Percentiles rank a stretch among this genome's conserved stretches.
These are phyloP conservation scores for Calephelis perditalis DNA, from an alignment of 2,888 invertebrate species.

Conservation along the genomic window DNA sequence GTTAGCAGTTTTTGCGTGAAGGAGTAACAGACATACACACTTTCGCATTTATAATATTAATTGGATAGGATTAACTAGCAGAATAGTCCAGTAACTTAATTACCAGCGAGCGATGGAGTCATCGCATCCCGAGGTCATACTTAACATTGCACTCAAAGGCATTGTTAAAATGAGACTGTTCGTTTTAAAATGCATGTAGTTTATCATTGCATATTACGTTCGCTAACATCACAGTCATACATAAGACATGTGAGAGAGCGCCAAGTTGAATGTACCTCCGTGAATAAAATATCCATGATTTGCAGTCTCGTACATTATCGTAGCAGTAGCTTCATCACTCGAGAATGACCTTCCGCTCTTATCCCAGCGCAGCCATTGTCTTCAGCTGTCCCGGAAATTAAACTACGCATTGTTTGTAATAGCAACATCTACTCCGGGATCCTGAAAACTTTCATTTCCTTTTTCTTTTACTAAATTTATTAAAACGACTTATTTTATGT, in stretches of 20 bases:
- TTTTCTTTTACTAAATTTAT: background rate
- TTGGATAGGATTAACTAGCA: too few species aligned
- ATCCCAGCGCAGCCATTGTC: background rate
- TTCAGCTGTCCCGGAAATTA: background rate
- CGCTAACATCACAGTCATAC: background rate
- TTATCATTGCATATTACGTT: too few species aligned
- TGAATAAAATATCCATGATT: constrained; percentile 25
- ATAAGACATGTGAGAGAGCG: background rate
- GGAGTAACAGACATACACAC: too few species aligned
- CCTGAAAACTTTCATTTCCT: background rate
- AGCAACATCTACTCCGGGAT: background rate
- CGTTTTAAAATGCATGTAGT: too few species aligned
- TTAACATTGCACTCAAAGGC: too few species aligned
- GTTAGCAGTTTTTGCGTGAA: too few species aligned
- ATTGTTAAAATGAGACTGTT: too few species aligned
- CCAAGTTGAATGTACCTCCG: constrained; percentile 7
- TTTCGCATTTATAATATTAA: too few species aligned
- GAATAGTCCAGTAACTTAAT: too few species aligned
- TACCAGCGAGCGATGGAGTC: too few species aligned
- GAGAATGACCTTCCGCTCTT: background rate
- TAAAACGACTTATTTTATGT: background rate
- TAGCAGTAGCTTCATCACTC: too few species aligned
- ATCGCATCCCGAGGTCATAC: too few species aligned
- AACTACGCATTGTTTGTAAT: background rate
- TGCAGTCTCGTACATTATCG: constrained; percentile 8